A percentile compares a stretch with the other conserved stretches of the same genome.
Conservation (phyloP, 1,140 invertebrate genomes). For the Hypsibius dujardini region DNA sequence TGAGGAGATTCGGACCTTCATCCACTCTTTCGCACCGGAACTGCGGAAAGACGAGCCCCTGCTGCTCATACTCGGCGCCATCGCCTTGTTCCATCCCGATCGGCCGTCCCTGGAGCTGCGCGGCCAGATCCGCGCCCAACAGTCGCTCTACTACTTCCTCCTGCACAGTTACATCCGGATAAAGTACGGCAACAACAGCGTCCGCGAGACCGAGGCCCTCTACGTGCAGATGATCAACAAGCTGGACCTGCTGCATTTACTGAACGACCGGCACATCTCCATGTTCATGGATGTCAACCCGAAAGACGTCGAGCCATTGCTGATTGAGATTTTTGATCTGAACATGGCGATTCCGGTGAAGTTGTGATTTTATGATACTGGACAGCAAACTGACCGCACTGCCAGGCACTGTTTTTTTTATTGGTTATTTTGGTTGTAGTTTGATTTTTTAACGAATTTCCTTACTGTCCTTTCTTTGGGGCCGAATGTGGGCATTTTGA, state of each 20-base stretch:
- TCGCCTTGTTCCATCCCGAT: conserved; percentile 66
- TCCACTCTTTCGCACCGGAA: conserved; percentile 54
- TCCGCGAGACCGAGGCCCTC: conserved; percentile 51
- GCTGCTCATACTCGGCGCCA: conserved; percentile 69
- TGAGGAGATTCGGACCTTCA: conserved; percentile 59
- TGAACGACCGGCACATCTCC: conserved; percentile 66
- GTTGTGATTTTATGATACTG: not conserved
- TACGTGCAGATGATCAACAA: conserved; percentile 72
- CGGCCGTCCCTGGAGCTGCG: conserved; percentile 37
- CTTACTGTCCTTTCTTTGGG: not conserved
- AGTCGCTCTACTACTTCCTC: conserved; percentile 14
- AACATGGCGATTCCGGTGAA: conserved; percentile 34
- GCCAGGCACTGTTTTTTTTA: not conserved
- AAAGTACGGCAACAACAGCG: conserved; percentile 16
- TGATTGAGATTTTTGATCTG: conserved; percentile 80
- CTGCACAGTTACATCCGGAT: conserved; percentile 18
- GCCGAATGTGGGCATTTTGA: not conserved
- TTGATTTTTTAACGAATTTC: too few species aligned
- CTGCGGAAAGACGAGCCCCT: conserved; percentile 68
- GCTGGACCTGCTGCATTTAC: conserved; percentile 59
- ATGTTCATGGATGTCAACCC: conserved; percentile 78
- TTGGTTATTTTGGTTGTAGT: not conserved
- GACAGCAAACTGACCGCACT: not conserved
- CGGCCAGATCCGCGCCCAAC: not conserved
- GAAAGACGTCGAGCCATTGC: conserved; percentile 62